Evolutionary conservation across 2,113 vertebrate genomes (phyloP).

Genomic region (Willisornis vidua): DNA sequence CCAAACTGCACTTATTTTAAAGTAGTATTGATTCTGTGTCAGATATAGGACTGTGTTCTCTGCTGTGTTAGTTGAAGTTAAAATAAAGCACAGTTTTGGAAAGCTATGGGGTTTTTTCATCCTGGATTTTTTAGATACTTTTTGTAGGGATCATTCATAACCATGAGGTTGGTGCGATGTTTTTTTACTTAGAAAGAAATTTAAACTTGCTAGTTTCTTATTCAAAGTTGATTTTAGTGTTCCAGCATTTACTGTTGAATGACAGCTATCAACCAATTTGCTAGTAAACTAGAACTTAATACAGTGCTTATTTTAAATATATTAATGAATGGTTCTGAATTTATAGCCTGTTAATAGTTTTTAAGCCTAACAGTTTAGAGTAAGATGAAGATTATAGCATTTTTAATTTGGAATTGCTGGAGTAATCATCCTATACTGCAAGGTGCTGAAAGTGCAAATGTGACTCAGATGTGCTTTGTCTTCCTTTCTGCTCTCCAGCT

Average conservation of each 20-base stretch:
- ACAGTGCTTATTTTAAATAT: not conserved
- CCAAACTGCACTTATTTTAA: not conserved
- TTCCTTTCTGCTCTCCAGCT: not conserved
- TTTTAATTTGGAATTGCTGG: not conserved
- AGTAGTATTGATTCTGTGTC: not conserved
- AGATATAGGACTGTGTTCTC: not conserved
- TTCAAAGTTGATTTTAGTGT: not conserved
- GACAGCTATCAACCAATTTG: not conserved
- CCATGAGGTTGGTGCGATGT: not conserved
- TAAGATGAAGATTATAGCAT: not conserved
- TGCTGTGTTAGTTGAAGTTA: not conserved
- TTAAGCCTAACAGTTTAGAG: not conserved
- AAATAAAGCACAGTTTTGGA: not conserved
- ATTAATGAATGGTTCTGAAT: not conserved
- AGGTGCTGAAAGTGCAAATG: not conserved
- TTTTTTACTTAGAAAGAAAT: not conserved
- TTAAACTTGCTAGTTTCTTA: not conserved
- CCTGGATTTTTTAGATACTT: not conserved
- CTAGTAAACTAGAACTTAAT: not conserved
- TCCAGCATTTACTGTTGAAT: not conserved
- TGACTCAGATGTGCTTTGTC: not conserved
- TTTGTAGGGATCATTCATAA: not conserved
- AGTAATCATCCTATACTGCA: not conserved
- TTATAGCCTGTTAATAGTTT: not conserved
- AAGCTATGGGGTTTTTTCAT: not conserved